Base-by-base conservation (phyloP, 2,888 invertebrate genomes). In the Glomeris marginata region DNA sequence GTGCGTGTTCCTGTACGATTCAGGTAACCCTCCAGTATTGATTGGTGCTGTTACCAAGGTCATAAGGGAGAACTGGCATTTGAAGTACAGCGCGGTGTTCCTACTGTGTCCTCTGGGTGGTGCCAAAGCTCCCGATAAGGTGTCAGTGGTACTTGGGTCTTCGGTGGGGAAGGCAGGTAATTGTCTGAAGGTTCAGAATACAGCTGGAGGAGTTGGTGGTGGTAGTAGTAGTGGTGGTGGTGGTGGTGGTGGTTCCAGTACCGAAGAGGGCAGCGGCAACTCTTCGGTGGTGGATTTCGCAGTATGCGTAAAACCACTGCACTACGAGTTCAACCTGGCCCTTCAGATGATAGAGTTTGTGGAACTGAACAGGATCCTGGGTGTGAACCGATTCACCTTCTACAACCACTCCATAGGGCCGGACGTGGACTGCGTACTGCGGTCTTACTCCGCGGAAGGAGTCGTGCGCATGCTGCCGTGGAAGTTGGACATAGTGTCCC, bases 11-110 rank as follows among this genome's bases (percentile, higher is more conserved):
- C 52, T 54, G 43, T 60, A 55, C 45, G 44, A 40, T 18, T 5
- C 13, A 2, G 51, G 53, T 2, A 20, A 50, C 6, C 45, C 49
- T 5, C 51, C 58, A 8, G 53, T 55, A 8, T 47, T 52, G 1
- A 58, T 60, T 8, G 51, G 50, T 11, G 59, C 58, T 11, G 51
- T 54, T 55, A 67, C 67, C 34, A 62, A 63, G 81, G 78, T 85
- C 2, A 90, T 91, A 52, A 74, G 88, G 20, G 91, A 91, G 65
- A 90, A 91, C 65, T 91, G 91, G 91, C 90, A 86, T 65, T 71
- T 91, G 22, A 85, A 86, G 64, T 91, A 86, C 58, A 62, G 62
- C 41, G 91, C 91, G 8, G 83, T 84, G 60, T 91, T 88, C 65
- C 77, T 91, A 22, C 71, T 88, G 54, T 91, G 90, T 60, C 79